These are phyloP conservation scores for Huso huso DNA, from an alignment of 2,797 vertebrate species.

Conservation along the genomic window DNA sequence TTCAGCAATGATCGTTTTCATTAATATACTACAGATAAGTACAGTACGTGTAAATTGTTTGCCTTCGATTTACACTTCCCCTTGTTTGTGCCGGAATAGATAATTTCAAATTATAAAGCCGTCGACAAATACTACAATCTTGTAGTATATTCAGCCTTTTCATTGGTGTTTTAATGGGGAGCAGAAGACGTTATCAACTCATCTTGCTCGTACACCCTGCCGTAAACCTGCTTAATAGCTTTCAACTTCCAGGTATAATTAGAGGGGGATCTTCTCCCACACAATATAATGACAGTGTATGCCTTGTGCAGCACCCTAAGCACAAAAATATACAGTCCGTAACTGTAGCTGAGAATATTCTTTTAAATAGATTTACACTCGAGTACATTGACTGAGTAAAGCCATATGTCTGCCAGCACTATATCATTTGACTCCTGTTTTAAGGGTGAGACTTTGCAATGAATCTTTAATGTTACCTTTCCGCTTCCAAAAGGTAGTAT, in stretches of 20 bases:
- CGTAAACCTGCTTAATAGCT: neutral
- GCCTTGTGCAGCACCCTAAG: conserved; percentile 1
- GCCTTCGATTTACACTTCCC: too few relatives aligned
- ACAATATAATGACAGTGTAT: conserved; percentile 3
- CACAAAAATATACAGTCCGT: neutral
- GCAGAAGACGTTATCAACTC: neutral
- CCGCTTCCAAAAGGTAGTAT: neutral
- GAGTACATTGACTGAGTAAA: conserved; percentile 3
- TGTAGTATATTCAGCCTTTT: neutral
- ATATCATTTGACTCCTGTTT: neutral
- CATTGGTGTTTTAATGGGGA: neutral
- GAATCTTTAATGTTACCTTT: neutral
- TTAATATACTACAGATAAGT: too few relatives aligned
- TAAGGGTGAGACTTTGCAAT: neutral
- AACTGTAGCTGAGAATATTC: neutral
- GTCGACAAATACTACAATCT: neutral
- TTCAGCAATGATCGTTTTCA: too few relatives aligned
- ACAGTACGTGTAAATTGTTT: too few relatives aligned
- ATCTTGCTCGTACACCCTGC: neutral
- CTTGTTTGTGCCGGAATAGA: too few relatives aligned
- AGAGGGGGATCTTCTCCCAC: conserved; percentile 1
- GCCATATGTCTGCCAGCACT: conserved; percentile 11
- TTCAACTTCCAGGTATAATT: conserved; percentile 3
- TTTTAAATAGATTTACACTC: neutral
- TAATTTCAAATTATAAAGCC: too few relatives aligned